A percentile compares a stretch with the other conserved stretches of the same genome.
These are phyloP conservation scores for Melikaiella ostensackeni DNA, from an alignment of 2,888 invertebrate species.

Conservation along the genomic window DNA sequence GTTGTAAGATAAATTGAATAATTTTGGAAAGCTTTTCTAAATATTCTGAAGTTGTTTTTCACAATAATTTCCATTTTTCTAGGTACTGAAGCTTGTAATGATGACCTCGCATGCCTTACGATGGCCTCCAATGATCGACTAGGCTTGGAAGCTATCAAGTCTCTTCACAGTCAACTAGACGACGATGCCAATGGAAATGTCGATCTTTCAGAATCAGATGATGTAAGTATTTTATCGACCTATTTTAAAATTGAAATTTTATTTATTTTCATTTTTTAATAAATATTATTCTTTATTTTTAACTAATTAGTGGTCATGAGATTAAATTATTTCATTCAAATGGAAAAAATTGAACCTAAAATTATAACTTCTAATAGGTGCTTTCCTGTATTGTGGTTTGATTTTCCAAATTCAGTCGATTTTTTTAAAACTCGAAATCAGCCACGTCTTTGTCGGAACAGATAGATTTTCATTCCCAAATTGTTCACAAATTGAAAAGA, in stretches of 20 bases:
- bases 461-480: background rate
- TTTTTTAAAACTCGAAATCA: background rate
- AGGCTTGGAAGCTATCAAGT: conserved; percentile 94
- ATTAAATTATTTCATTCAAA: background rate
- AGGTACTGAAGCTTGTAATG: conserved; percentile 80
- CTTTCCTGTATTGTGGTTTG: too few species aligned
- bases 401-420: too few species aligned
- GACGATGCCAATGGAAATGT: conserved; percentile 99
- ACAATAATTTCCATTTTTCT: conserved; percentile 48
- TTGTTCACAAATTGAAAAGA: background rate
- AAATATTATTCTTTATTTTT: background rate
- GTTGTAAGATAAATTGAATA: background rate
- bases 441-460: background rate
- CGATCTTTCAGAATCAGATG: conserved; percentile 97
- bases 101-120: conserved; percentile 87
- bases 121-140: conserved; percentile 87
- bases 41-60: background rate
- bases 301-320: background rate
- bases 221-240: conserved; percentile 83
- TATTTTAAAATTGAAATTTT: background rate
- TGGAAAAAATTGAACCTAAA: too few species aligned
- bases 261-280: background rate
- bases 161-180: conserved; percentile 95
- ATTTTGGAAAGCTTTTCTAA: background rate
- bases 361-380: too few species aligned